Evolutionary conservation across 1,140 invertebrate species (phyloP), one percentile per base, ranked within the genome.

Genomic region (Drosophila pandora): DNA sequence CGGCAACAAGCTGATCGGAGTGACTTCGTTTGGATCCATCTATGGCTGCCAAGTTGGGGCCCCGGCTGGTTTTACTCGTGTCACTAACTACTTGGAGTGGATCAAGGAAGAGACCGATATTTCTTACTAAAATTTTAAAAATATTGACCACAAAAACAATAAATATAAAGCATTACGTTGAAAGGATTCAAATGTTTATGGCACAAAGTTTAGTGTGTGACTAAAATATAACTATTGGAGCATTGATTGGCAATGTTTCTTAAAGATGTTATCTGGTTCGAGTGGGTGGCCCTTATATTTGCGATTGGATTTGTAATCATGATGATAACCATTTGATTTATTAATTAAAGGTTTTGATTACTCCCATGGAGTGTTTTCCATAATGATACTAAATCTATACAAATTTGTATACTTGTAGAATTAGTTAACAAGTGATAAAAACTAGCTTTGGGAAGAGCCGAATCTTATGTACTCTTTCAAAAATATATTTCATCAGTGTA

Each of bases 31-130:
- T 63, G 92, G 93, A 1, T 79, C 91, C 25, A 58, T 39, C 1
- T 85, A 67, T 7, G 94, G 94, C 2, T 94, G 94, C 76, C 93
- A 92, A 30, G 79, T 84, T 56, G 91, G 92, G n/a, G 60, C 87
- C 21, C 94, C 94, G 0, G 92, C 93, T 12, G 94, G 93, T 0
- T 94, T 94, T 72, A 93, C 92, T 0, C 91, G 94, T 21, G 93
- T 94, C 17, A 92, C 93, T 59, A 65, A 73, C 9, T 92, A 93
- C 64, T 67, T 93, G n/a, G 72, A 91, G 58, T 94, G 94, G 93
- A 94, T 94, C 60, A 91, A 90, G 47, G 76, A 91, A 12, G 85
- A 92, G 28, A 93, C 93, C 17, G 93, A 93, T 22, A 91, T 93
- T 50, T 79, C 70, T 48, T 83, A 82, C 32, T 82, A 65, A 81